These are phyloP conservation scores for Semotilus atromaculatus DNA, from an alignment of 2,797 vertebrate species.

Conservation along the genomic window DNA sequence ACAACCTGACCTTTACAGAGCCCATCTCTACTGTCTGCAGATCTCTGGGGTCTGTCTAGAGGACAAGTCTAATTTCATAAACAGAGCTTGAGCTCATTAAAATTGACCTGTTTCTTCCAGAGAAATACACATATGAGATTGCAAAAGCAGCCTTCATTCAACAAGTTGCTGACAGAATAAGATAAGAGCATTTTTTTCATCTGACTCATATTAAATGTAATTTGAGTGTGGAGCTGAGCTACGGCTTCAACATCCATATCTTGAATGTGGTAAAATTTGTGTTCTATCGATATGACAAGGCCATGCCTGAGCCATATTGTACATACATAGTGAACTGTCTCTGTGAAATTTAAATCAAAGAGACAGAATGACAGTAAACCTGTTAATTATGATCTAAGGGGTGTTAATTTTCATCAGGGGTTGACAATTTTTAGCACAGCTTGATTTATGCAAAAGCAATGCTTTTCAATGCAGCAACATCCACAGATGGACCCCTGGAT, in stretches of 20 bases:
- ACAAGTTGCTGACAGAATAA: neutral
- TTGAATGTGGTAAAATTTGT: neutral
- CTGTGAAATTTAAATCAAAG: neutral
- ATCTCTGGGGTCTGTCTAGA: constrained; percentile 55
- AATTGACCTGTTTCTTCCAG: constrained; percentile 50
- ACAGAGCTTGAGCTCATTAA: constrained; percentile 53
- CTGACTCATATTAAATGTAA: constrained; percentile 19
- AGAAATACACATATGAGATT: constrained; percentile 33
- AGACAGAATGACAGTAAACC: neutral
- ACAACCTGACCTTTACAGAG: constrained; percentile 61
- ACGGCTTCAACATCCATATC: neutral
- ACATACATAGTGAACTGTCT: neutral
- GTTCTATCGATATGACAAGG: neutral
- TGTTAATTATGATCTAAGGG: neutral
- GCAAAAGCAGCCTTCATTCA: too few relatives aligned
- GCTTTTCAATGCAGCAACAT: neutral
- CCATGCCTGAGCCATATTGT: neutral
- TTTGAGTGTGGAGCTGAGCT: neutral
- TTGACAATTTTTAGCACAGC: neutral
- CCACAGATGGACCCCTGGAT: neutral
- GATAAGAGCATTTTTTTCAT: constrained; percentile 5
- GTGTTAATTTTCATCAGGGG: neutral
- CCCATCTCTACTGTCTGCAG: constrained; percentile 31
- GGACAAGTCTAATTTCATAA: constrained; percentile 54
- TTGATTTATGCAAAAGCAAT: neutral